phyloP scores from a whole-genome alignment of 1,140 invertebrate genomes.

The Cotesia vestalis region DNA sequence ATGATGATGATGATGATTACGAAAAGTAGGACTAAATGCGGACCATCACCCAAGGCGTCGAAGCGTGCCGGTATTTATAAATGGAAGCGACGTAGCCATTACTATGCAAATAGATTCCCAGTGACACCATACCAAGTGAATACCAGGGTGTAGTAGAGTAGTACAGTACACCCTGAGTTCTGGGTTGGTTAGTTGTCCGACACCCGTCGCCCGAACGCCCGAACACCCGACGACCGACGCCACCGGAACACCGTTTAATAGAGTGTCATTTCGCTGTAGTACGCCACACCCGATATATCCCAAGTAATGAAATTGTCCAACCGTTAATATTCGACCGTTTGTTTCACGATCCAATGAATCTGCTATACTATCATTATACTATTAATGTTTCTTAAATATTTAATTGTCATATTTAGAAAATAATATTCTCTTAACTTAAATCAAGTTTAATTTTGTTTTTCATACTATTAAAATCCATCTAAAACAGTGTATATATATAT shows the following conservation, averaged over 20 bases:
- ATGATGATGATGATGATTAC: too few relatives aligned
- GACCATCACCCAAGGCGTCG: slow-evolving; percentile 29
- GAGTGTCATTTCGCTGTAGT: slow-evolving; percentile 56
- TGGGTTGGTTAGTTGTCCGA: too few relatives aligned
- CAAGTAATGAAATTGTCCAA: slow-evolving; percentile 63
- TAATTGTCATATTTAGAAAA: not conserved
- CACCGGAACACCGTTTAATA: slow-evolving; percentile 61
- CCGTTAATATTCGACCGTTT: slow-evolving; percentile 55
- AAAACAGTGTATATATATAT: not conserved
- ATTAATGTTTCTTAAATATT: slow-evolving; percentile 3
- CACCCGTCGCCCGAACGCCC: too few relatives aligned
- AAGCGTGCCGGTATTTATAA: slow-evolving; percentile 46
- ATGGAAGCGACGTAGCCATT: slow-evolving; percentile 53
- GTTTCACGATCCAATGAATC: slow-evolving; percentile 50
- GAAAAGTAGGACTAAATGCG: not conserved
- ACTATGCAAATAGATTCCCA: slow-evolving; percentile 65
- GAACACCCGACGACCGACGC: too few relatives aligned
- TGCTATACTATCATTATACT: slow-evolving; percentile 21
- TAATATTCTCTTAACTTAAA: too few relatives aligned
- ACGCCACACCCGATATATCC: slow-evolving; percentile 49
- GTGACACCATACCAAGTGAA: slow-evolving; percentile 59
- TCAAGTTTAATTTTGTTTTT: too few relatives aligned
- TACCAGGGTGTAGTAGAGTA: slow-evolving; percentile 12
- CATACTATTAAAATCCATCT: not conserved
- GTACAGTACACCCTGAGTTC: slow-evolving; percentile 44